Percentiles rank a stretch among this genome's conserved stretches.
Conservation (phyloP, 2,113 vertebrate genomes). For the Lipophrys pholis region DNA sequence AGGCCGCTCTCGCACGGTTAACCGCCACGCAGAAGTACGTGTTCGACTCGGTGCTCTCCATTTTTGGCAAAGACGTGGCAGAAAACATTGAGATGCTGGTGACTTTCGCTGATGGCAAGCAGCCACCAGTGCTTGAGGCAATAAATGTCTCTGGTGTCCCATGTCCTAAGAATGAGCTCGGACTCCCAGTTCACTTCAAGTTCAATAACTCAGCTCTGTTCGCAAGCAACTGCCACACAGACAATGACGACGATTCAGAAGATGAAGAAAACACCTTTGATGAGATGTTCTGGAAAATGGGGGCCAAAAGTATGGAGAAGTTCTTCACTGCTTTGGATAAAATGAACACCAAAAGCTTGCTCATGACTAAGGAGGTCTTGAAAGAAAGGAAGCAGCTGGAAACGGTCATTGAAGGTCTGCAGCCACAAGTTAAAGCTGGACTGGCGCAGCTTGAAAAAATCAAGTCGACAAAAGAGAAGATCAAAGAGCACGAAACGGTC, state of each 20-base stretch:
- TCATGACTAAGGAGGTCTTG: constrained; percentile 50
- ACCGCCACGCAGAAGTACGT: constrained; percentile 59
- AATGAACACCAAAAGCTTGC: constrained; percentile 48
- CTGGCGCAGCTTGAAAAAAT: constrained; percentile 54
- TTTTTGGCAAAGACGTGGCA: constrained; percentile 72
- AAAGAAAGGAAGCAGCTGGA: constrained; percentile 50
- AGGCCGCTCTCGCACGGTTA: constrained; percentile 34
- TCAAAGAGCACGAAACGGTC: constrained; percentile 48
- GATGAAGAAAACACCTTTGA: constrained; percentile 26
- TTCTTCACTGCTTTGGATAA: constrained; percentile 27
- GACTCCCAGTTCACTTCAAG: constrained; percentile 61
- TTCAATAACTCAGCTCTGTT: constrained; percentile 73
- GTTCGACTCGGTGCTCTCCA: constrained; percentile 65
- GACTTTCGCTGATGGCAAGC: constrained; percentile 65
- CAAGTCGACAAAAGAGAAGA: constrained; percentile 29
- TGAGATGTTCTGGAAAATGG: constrained; percentile 60
- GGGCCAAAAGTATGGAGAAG: constrained; percentile 36
- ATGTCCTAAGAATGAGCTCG: constrained; percentile 41
- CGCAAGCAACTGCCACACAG: constrained; percentile 26
- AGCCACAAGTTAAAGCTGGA: constrained; percentile 34
- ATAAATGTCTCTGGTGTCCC: constrained; percentile 47
- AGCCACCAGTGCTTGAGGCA: constrained; percentile 56
- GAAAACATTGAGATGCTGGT: constrained; percentile 68
- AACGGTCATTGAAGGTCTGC: constrained; percentile 39
- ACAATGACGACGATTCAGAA: not conserved